Evolutionary conservation across 2,888 invertebrate species (phyloP), one percentile per base, ranked within the genome.

Genomic region (Axea sp.): DNA sequence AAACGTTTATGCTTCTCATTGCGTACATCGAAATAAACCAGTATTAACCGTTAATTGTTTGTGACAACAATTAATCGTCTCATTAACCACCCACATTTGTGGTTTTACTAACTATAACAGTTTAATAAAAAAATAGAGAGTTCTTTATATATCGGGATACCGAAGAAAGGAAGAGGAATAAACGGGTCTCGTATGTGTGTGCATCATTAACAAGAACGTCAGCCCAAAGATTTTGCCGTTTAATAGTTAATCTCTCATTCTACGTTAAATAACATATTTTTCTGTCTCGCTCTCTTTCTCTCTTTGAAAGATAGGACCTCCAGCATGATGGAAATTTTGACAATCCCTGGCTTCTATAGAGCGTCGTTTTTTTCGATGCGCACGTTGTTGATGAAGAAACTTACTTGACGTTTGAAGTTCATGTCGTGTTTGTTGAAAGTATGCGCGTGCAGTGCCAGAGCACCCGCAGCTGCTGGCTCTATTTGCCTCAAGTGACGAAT

Each of bases 391-490:
- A 92, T 92, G 91, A 92, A 91, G 91, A 92, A 92, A 93, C 93
- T 93, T 93, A 93, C 93, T 93, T 93, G 93, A 89, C 93, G 92
- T 91, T 93, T 93, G 90, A 92, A 91, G 90, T 90, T 91, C 87
- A 90, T 89, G 88, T 90, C 90, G 84, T 88, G 87, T 88, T 91
- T 91, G 89, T 90, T 90, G 90, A 89, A 91, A 85, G 90, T 90
- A 89, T 91, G 88, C 77, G 88, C 84, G 79, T 88, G 87, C 60
- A 88, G 85, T 67, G 86, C 86, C 62, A 86, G 78, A 47, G 84
- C 86, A 65, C 88, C 86, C 64, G 85, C 85, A 28, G 84, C 83
- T 9, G 83, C 84, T 6, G 86, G 86, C 77, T 87, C 86, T 55
- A 87, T 82, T 74, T 84, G 85, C 79, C 85, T 87, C 57, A 86